These are phyloP conservation scores for Cyphotilapia sp. DNA, from an alignment of 2,113 vertebrate genomes.

Conservation along the genomic window DNA sequence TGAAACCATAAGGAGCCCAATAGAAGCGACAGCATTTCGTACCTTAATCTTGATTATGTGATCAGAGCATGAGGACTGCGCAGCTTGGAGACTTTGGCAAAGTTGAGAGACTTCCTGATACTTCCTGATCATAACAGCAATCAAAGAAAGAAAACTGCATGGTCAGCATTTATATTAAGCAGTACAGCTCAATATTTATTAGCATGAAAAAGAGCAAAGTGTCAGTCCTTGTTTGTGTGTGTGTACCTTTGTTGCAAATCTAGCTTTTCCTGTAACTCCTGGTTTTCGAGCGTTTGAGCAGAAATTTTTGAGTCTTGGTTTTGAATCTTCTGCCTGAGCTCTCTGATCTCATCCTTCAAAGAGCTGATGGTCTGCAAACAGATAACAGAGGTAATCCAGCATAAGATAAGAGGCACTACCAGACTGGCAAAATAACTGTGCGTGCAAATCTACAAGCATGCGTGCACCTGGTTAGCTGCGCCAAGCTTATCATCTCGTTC, in stretches of 20 bases:
- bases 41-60: constrained; percentile 91
- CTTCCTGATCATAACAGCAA: constrained; percentile 69
- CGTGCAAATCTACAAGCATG: not conserved
- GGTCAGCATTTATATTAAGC: not conserved
- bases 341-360: constrained; percentile 82
- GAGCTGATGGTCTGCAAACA: constrained; percentile 67
- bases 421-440: not conserved
- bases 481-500: constrained; percentile 78
- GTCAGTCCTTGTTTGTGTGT: not conserved
- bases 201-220: not conserved
- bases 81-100: constrained; percentile 78
- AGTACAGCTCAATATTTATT: not conserved
- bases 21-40: not conserved
- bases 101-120: constrained; percentile 82
- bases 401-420: not conserved
- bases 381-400: not conserved
- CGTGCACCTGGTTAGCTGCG: constrained; percentile 78
- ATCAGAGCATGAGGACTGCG: constrained; percentile 73
- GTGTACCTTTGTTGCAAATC: constrained; percentile 80
- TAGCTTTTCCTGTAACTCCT: constrained; percentile 84
- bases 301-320: constrained; percentile 82
- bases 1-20: not conserved
- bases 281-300: constrained; percentile 77
- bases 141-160: not conserved
- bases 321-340: constrained; percentile 81